A percentile compares a stretch with the other conserved stretches of the same genome.
Conservation (phyloP, 1,140 invertebrate genomes). For the Portunus trituberculatus region DNA sequence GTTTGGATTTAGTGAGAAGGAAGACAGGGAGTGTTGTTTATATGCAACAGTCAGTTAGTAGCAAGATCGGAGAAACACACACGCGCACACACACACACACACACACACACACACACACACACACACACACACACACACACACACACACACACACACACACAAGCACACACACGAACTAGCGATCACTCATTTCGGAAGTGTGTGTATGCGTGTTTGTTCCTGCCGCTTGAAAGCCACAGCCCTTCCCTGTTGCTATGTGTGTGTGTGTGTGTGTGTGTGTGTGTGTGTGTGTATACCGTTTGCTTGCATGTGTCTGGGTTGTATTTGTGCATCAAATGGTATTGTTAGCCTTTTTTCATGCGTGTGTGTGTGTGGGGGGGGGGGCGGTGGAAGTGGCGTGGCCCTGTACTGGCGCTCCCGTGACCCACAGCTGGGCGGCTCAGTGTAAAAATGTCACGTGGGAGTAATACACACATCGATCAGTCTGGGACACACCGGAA, state of each 20-base stretch:
- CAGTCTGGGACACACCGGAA: background rate
- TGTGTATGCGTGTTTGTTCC: background rate
- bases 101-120: too few relatives aligned
- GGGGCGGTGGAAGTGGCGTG: too few relatives aligned
- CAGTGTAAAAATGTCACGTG: background rate
- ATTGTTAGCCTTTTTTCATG: too few relatives aligned
- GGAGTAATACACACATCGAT: background rate
- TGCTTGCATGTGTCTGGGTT: too few relatives aligned
- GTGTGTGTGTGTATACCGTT: too few relatives aligned
- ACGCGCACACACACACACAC: too few relatives aligned
- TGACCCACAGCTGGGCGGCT: background rate
- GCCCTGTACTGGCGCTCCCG: background rate
- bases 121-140: background rate
- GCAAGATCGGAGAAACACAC: too few relatives aligned
- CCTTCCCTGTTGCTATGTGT: background rate
- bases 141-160: conserved; percentile 20
- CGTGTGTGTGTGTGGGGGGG: background rate
- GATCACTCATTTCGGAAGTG: background rate
- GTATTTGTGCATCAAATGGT: too few relatives aligned
- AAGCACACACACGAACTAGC: background rate
- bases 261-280: conserved; percentile 2
- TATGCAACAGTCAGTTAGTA: too few relatives aligned
- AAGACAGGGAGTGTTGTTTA: too few relatives aligned
- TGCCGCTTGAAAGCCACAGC: background rate
- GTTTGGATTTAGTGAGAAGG: too few relatives aligned